Conservation (phyloP, 2,797 vertebrate species). For the Carapus acus region DNA sequence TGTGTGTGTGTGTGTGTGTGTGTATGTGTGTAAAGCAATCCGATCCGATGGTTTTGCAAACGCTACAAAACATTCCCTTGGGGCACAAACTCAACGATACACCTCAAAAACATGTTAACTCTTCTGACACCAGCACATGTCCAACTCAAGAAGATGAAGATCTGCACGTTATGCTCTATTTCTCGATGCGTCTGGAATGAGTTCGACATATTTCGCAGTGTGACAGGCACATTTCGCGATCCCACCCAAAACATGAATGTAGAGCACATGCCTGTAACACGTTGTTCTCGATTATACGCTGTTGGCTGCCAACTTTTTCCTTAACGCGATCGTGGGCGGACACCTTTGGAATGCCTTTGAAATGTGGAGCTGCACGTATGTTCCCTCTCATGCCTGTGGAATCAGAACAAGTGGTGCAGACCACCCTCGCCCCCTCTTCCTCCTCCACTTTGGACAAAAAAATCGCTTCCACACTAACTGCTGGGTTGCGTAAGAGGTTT, state of each 20-base stretch:
- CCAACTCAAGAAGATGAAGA: too few species aligned
- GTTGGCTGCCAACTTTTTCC: not conserved
- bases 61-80: too few species aligned
- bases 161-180: too few species aligned
- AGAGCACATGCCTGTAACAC: not conserved
- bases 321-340: not conserved
- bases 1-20: not conserved
- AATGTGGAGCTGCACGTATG: not conserved
- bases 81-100: too few species aligned
- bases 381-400: not conserved
- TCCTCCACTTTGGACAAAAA: not conserved
- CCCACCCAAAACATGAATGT: not conserved
- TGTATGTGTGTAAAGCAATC: not conserved
- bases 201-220: too few species aligned
- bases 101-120: too few species aligned
- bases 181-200: too few species aligned
- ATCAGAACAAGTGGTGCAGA: not conserved
- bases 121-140: too few species aligned
- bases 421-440: too few species aligned
- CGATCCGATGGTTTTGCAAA: conserved; percentile 2
- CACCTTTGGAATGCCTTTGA: not conserved
- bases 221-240: too few species aligned
- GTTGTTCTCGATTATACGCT: not conserved
- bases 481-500: not conserved
- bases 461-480: not conserved